Conservation (phyloP, 2,113 vertebrate genomes). For the Poeciliopsis occidentalis region DNA sequence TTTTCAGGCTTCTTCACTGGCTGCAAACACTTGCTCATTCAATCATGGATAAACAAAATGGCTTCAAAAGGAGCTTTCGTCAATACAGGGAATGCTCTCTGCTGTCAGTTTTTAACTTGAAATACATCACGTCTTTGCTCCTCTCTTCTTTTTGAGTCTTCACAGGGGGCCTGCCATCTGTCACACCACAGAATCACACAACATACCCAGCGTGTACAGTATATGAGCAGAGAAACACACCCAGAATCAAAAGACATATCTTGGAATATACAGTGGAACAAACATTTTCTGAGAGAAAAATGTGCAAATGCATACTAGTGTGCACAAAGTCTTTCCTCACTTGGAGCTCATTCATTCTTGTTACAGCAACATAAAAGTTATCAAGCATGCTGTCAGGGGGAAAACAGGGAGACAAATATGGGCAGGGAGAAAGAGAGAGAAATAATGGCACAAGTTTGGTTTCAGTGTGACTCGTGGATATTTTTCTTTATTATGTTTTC, state of each 20-base stretch:
- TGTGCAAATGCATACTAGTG: not conserved
- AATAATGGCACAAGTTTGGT: constrained; percentile 29
- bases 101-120: constrained; percentile 63
- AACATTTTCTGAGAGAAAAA: constrained; percentile 1
- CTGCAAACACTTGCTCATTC: constrained; percentile 68
- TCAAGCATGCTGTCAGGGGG: constrained; percentile 41
- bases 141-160: constrained; percentile 45
- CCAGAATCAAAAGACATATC: constrained; percentile 15
- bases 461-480: constrained; percentile 34
- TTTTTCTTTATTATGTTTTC: constrained; percentile 55
- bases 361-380: constrained; percentile 59
- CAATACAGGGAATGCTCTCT: constrained; percentile 49
- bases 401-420: constrained; percentile 11
- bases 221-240: constrained; percentile 10
- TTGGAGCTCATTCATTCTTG: constrained; percentile 59
- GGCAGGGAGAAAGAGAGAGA: constrained; percentile 1
- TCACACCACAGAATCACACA: constrained; percentile 40
- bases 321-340: constrained; percentile 14
- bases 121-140: constrained; percentile 56
- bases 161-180: constrained; percentile 64
- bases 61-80: constrained; percentile 53
- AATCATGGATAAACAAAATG: constrained; percentile 61
- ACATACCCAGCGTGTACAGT: constrained; percentile 6
- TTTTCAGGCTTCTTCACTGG: constrained; percentile 58
- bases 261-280: constrained; percentile 11